Percentiles rank a stretch among this genome's conserved stretches.
phyloP scores from a whole-genome alignment of 2,888 invertebrate species.

The Trypoxylon attenuatum region DNA sequence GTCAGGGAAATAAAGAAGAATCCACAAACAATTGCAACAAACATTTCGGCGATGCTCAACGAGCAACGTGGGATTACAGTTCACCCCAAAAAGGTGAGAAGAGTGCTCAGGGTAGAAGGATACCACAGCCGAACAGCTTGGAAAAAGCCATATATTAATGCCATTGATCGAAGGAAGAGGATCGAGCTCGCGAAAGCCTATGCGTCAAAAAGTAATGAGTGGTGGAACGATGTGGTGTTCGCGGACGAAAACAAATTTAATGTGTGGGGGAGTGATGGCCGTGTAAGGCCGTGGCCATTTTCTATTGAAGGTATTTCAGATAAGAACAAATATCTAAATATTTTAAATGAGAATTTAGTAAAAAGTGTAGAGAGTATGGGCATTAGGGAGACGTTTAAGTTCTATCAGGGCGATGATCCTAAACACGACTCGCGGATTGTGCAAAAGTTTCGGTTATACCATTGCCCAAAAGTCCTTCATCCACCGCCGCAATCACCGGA shows the following conservation, averaged over 20 bases:
- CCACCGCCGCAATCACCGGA: background rate
- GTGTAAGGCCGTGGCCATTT: background rate
- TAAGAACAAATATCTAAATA: background rate
- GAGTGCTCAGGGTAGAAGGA: too few species aligned
- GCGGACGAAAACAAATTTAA: constrained; percentile 1
- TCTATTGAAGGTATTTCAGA: too few species aligned
- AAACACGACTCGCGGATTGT: constrained; percentile 8
- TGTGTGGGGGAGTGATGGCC: background rate
- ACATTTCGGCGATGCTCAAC: too few species aligned
- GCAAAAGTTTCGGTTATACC: constrained; percentile 1
- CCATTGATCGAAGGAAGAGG: too few species aligned
- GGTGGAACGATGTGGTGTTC: constrained; percentile 1
- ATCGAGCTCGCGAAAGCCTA: too few species aligned
- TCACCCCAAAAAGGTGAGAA: too few species aligned
- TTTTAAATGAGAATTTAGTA: background rate
- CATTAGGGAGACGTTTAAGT: background rate
- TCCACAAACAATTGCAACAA: too few species aligned
- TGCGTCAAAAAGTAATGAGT: too few species aligned
- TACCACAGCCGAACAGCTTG: too few species aligned
- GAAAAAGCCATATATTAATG: too few species aligned
- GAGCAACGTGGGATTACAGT: too few species aligned
- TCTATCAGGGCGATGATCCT: background rate
- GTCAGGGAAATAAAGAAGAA: too few species aligned
- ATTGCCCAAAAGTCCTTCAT: constrained; percentile 3
- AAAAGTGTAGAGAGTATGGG: background rate